Conservation (phyloP, 2,797 vertebrate genomes). For the Girardinus metallicus region DNA sequence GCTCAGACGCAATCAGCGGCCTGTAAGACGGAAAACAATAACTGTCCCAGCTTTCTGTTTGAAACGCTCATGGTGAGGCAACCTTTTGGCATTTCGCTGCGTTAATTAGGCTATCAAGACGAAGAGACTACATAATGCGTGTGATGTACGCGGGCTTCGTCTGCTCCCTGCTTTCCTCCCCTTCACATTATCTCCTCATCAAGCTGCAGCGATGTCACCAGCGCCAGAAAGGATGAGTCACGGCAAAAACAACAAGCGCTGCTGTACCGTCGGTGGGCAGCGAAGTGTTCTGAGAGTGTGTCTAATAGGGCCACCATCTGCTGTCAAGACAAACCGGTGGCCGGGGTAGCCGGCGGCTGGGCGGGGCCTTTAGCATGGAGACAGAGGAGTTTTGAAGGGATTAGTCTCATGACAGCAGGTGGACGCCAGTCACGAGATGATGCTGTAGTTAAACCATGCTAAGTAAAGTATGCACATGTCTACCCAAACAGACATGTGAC, state of each 20-base stretch:
- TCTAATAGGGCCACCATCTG: slow-evolving; percentile 80
- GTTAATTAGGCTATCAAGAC: slow-evolving; percentile 2
- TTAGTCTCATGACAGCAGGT: slow-evolving; percentile 64
- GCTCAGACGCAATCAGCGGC: neutral
- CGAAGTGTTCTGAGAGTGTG: slow-evolving; percentile 59
- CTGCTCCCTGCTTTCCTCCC: slow-evolving; percentile 6
- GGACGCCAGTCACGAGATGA: slow-evolving; percentile 34
- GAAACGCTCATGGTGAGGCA: neutral
- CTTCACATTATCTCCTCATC: slow-evolving; percentile 29
- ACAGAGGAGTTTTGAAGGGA: slow-evolving; percentile 56
- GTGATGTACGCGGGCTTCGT: slow-evolving; percentile 10
- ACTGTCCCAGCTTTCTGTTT: neutral
- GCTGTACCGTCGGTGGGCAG: slow-evolving; percentile 56
- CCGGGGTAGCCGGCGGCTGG: slow-evolving; percentile 42
- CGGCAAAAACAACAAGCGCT: slow-evolving; percentile 60
- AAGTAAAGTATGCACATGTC: slow-evolving; percentile 36
- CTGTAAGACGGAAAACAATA: neutral
- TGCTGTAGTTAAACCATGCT: slow-evolving; percentile 41
- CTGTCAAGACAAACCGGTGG: slow-evolving; percentile 61
- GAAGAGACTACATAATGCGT: neutral
- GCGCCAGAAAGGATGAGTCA: slow-evolving; percentile 70
- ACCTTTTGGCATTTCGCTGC: neutral
- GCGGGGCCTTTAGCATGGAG: slow-evolving; percentile 43
- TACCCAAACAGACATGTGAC: slow-evolving; percentile 17
- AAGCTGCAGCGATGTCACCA: slow-evolving; percentile 49